Conservation (phyloP, 2,113 vertebrate genomes). For the Pavo muticus region DNA sequence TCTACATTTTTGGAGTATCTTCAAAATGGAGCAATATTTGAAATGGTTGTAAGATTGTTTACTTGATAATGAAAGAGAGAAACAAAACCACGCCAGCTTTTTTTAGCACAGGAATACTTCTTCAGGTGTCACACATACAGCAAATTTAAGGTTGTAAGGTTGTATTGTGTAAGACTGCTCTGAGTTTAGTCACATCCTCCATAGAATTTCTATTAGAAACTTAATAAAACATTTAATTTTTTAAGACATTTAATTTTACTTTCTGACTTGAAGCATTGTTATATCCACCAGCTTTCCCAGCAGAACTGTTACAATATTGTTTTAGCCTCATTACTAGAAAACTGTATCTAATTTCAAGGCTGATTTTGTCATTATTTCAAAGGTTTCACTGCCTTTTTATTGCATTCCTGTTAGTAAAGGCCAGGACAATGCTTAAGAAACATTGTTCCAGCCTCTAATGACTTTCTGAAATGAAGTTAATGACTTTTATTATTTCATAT, state of each 20-base stretch:
- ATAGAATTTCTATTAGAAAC: neutral
- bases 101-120: neutral
- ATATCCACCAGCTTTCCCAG: neutral
- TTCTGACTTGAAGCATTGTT: neutral
- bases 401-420: neutral
- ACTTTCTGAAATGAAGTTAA: slow-evolving; percentile 29
- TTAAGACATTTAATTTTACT: slow-evolving; percentile 18
- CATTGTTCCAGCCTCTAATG: neutral
- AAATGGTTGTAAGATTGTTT: neutral
- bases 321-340: slow-evolving; percentile 42
- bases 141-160: neutral
- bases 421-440: slow-evolving; percentile 5
- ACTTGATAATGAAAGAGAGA: neutral
- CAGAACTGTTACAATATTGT: slow-evolving; percentile 6
- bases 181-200: neutral
- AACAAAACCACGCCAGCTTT: neutral
- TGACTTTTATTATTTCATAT: neutral
- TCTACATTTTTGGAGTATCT: rapidly evolving
- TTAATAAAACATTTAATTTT: neutral
- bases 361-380: slow-evolving; percentile 1
- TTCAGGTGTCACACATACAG: neutral
- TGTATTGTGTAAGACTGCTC: neutral
- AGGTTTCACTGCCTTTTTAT: slow-evolving; percentile 9
- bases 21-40: neutral
- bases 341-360: slow-evolving; percentile 13